These are phyloP conservation scores for Odobenus rosmarus DNA, from an alignment of 2,113 vertebrate species.

Conservation along the genomic window DNA sequence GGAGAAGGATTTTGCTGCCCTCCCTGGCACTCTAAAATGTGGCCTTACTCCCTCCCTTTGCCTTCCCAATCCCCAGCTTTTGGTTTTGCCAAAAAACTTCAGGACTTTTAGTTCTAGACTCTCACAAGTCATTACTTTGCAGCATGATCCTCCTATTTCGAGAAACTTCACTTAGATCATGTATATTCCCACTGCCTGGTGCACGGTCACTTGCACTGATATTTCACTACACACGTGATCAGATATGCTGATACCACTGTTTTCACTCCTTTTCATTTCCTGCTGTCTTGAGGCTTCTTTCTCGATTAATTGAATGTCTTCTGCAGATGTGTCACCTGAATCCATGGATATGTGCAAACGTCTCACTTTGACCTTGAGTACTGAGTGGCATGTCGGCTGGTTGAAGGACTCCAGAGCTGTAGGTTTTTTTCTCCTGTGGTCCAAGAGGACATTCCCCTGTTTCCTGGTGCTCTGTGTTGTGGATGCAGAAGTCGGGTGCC, in stretches of 20 bases:
- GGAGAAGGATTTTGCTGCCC: background rate
- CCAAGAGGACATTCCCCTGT: background rate
- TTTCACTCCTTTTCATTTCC: background rate
- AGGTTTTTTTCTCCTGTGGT: background rate
- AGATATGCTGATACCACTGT: background rate
- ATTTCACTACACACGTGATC: fast-evolving
- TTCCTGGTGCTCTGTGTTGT: background rate
- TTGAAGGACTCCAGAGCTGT: background rate
- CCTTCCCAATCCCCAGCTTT: background rate
- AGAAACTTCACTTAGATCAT: too few species aligned
- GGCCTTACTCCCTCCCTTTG: background rate
- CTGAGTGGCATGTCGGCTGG: fast-evolving
- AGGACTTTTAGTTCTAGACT: background rate
- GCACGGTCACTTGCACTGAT: fast-evolving
- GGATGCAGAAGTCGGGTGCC: background rate
- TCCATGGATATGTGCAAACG: background rate
- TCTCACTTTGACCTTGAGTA: background rate
- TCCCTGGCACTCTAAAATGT: background rate
- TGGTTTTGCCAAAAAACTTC: background rate
- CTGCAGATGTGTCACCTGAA: background rate
- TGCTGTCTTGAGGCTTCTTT: background rate
- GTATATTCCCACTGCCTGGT: fast-evolving
- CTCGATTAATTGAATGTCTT: background rate
- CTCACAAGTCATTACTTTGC: background rate
- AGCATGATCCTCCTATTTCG: background rate